Base-by-base conservation (phyloP, 2,113 vertebrate genomes). In the Nerophis ophidion region DNA sequence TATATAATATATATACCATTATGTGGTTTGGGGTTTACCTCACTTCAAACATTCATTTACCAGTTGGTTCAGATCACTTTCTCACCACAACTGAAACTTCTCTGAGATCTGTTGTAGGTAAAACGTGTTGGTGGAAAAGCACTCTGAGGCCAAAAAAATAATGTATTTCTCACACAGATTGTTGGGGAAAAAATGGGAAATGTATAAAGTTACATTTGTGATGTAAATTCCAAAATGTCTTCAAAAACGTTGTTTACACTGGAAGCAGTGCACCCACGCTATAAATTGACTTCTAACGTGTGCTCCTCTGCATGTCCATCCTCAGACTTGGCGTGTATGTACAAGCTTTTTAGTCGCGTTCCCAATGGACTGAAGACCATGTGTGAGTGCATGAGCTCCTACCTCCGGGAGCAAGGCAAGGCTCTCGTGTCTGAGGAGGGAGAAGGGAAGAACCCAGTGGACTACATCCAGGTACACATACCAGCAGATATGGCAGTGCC, bases 381-480 rank as follows among this genome's bases (percentile, higher is more conserved):
- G 97, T 98, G 96, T n/a, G 97, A 99, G 76, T 99, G 97, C 75
- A 98, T 99, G 97, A 99, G 97, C 81, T 93, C 94, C 0, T 99
- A 99, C 85, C 88, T 99, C 76, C 89, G 97, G 72, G 97, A 99
- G 66, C 96, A 99, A 84, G 97, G 97, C 65, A 99, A 99, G 89
- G 96, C 97, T 13, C 90, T 99, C 19, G 97, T 99, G 77, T 98
- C 97, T 60, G 97, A 99, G 84, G 97, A 99, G 81, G 96, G 97
- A 54, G 97, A 99, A 90, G 96, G 97, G 68, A 99, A 99, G 84
- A 99, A 98, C 87, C 97, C 97, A 1, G 97, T 99, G 45, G 97
- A 99, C 77, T 99, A 99, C 84, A 99, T 99, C 70, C 97, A 99
- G 94, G 96, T 99, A 86, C 38, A 53, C 48, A 2, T 8, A 61